Evolutionary conservation across 1,140 invertebrate species (phyloP).

Genomic region (Hycleus phaleratus): DNA sequence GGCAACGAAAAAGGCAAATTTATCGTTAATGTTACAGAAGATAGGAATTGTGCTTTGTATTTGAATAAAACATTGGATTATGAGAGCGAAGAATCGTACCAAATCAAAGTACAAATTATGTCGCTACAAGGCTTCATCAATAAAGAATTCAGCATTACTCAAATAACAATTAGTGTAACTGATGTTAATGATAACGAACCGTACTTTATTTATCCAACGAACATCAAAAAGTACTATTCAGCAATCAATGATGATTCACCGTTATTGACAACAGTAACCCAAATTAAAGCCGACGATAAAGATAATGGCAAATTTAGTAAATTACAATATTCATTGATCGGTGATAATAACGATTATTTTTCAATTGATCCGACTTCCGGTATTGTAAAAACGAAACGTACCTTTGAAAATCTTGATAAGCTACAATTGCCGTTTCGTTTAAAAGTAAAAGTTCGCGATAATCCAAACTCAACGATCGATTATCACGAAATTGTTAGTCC

Average conservation of each 20-base stretch:
- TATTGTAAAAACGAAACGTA: constrained; percentile 62
- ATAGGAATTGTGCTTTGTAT: constrained; percentile 70
- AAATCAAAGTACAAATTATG: constrained; percentile 65
- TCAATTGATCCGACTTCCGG: constrained; percentile 64
- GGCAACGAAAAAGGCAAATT: constrained; percentile 70
- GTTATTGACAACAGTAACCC: constrained; percentile 64
- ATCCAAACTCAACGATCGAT: constrained; percentile 54
- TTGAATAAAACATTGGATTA: constrained; percentile 65
- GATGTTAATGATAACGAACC: constrained; percentile 86
- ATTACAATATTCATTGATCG: constrained; percentile 61
- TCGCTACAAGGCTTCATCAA: constrained; percentile 71
- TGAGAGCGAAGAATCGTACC: constrained; percentile 63
- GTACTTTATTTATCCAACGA: constrained; percentile 61
- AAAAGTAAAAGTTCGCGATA: constrained; percentile 66
- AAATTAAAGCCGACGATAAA: constrained; percentile 70
- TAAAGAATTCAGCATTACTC: constrained; percentile 60
- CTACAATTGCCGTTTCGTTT: constrained; percentile 64
- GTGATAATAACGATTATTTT: constrained; percentile 61
- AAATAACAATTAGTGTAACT: constrained; percentile 71
- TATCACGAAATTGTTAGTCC: constrained; percentile 54
- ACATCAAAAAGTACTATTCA: constrained; percentile 56
- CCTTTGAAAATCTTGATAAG: constrained; percentile 57
- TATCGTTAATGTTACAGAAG: constrained; percentile 61
- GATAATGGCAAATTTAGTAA: constrained; percentile 74
- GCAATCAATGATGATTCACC: constrained; percentile 63